Base-by-base conservation (phyloP, 2,888 invertebrate species). In the Tenthredo notha region DNA sequence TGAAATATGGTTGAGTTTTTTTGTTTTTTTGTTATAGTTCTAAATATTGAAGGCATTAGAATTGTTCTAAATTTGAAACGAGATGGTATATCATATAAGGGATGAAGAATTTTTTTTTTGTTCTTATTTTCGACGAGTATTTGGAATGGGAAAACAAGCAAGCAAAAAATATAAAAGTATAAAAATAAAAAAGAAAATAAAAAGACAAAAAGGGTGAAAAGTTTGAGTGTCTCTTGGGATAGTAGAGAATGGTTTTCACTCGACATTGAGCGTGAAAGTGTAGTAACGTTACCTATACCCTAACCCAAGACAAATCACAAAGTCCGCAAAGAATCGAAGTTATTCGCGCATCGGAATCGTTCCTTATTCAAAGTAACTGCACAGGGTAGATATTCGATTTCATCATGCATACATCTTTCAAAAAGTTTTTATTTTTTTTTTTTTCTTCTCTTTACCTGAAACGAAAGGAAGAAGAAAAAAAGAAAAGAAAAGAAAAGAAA, bases 361-460 rank as follows among this genome's bases (percentile, higher is more conserved):
- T 33, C 47, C 21, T 67, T 65, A 83, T 67, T 83, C 83, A 83
- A 83, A 80, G 78, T 83, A 85, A 86, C 86, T 85, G 85, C 87
- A 72, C 54, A n/a, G 54, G 33, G 58, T 58, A 21, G 47, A 47
- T 87, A 85, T 86, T 88, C 87, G 86, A 88, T 88, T 88, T 88
- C 85, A 85, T 87, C 87, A 85, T 82, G 86, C 77, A 85, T 84
- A 86, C 88, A 88, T 88, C 85, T 84, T 87, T 88, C 87, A 88
- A 85, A 87, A 88, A 88, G 85, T 88, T 88, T 47, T 33, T 75
- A n/a, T n/a, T n/a, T n/a, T n/a, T n/a, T n/a, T n/a, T n/a, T n/a
- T n/a, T n/a, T n/a, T n/a, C n/a, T 85, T 86, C 84, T 87, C n/a
- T n/a, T 7, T 37, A 37, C 37, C 37, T 37, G 7, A n/a, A n/a